phyloP scores from a whole-genome alignment of 2,888 invertebrate genomes.

The Odontothrips loti region DNA sequence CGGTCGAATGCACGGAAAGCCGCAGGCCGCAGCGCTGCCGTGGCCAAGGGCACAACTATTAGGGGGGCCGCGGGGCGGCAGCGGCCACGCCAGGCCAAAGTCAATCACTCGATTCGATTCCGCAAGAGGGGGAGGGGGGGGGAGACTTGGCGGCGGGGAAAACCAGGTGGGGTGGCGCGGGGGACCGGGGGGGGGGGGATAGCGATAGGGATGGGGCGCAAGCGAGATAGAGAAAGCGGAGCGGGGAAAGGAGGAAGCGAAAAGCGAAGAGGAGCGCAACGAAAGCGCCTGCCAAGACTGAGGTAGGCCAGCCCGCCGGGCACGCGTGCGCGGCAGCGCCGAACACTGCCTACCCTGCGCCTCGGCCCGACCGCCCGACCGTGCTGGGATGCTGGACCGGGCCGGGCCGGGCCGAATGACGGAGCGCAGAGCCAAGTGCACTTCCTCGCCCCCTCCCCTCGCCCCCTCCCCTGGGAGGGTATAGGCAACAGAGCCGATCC shows the following conservation, averaged over 20 bases:
- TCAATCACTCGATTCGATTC: conserved; percentile 55
- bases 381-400: background rate
- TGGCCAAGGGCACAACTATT: conserved; percentile 5
- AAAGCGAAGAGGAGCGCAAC: background rate
- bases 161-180: background rate
- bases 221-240: background rate
- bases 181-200: background rate
- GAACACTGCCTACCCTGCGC: background rate
- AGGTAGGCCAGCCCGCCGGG: background rate
- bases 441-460: background rate
- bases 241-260: conserved; percentile 11
- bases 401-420: too few species aligned
- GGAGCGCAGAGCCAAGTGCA: background rate
- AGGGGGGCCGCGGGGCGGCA: background rate
- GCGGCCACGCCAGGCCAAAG: background rate
- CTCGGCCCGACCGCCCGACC: background rate
- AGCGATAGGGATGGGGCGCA: background rate
- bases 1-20: too few species aligned
- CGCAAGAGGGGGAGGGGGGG: conserved; percentile 42
- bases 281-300: background rate
- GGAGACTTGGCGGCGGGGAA: background rate
- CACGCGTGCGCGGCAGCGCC: background rate
- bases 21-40: too few species aligned
- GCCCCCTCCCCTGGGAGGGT: too few species aligned
- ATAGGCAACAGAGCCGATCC: too few species aligned